phyloP scores from a whole-genome alignment of 53 echinoderm and acorn worm genomes.

The Echinarachnius parma region DNA sequence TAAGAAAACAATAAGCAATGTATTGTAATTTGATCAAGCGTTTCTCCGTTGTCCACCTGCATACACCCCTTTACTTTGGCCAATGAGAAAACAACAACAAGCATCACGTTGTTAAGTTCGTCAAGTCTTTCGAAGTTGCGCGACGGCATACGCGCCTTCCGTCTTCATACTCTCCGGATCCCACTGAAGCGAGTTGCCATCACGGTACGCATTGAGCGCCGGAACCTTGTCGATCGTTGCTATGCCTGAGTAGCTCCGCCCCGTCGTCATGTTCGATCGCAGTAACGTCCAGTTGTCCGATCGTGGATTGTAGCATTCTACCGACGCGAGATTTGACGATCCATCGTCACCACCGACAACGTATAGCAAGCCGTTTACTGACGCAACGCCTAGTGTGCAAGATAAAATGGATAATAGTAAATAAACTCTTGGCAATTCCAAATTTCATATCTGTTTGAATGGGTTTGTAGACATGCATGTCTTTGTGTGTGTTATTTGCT shows the following conservation, averaged over 20 bases:
- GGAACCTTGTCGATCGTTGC: conserved; percentile 87
- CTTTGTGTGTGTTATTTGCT: no score
- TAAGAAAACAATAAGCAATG: no score
- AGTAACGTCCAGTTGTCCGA: conserved; percentile 78
- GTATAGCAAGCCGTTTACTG: conserved; percentile 86
- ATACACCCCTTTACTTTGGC: no score
- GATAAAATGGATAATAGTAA: no score
- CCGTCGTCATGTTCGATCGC: conserved; percentile 85
- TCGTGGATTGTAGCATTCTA: conserved; percentile 95
- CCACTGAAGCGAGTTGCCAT: conserved; percentile 36
- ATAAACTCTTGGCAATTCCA: no score
- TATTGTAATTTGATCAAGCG: no score
- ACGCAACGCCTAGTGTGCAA: conserved; percentile 98
- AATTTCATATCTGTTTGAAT: no score
- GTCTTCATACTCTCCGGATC: conserved; percentile 47
- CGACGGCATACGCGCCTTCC: conserved; percentile 29
- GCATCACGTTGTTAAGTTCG: no score
- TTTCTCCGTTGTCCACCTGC: no score
- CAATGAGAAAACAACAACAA: no score
- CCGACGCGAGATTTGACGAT: conserved; percentile 88
- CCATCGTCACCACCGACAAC: conserved; percentile 98
- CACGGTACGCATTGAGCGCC: conserved; percentile 25
- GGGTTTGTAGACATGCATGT: no score
- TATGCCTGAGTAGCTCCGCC: conserved; percentile 92
- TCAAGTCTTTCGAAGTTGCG: conserved; percentile 28